Conservation (phyloP, 2,797 vertebrate genomes). For the Hydrophis major region DNA sequence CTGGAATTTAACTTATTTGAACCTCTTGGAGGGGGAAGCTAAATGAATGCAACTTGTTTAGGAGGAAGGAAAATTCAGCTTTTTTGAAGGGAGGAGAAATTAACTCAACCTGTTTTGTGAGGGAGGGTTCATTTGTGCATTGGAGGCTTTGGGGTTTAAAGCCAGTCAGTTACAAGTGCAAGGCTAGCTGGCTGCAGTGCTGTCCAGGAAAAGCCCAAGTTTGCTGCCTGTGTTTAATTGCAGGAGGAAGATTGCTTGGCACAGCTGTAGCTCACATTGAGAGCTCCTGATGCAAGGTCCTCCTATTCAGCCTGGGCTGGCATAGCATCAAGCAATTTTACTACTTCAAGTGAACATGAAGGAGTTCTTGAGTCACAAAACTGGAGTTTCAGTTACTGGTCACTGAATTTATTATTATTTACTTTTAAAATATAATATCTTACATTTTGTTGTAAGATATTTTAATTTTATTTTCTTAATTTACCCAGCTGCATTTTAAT, state of each 20-base stretch:
- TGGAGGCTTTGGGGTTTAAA: neutral
- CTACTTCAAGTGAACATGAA: neutral
- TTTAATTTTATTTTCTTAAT: neutral
- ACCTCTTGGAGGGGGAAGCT: neutral
- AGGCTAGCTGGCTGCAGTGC: neutral
- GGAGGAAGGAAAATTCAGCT: neutral
- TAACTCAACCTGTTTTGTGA: neutral
- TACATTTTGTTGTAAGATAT: neutral
- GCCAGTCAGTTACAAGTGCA: neutral
- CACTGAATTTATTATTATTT: neutral
- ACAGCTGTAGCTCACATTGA: neutral
- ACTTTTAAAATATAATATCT: neutral
- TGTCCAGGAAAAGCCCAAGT: neutral
- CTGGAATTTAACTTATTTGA: neutral
- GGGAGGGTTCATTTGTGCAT: neutral
- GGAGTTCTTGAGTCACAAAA: neutral
- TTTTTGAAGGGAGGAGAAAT: neutral
- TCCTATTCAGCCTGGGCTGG: neutral
- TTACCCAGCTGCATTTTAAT: neutral
- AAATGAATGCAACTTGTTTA: neutral
- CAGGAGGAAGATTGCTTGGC: neutral
- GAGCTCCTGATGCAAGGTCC: neutral
- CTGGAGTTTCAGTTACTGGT: neutral
- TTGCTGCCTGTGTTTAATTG: neutral
- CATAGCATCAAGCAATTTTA: neutral